A percentile compares a stretch with the other conserved stretches of the same genome.
These are phyloP conservation scores for Eucriotettix oculatus DNA, from an alignment of 2,888 invertebrate species.

Conservation along the genomic window DNA sequence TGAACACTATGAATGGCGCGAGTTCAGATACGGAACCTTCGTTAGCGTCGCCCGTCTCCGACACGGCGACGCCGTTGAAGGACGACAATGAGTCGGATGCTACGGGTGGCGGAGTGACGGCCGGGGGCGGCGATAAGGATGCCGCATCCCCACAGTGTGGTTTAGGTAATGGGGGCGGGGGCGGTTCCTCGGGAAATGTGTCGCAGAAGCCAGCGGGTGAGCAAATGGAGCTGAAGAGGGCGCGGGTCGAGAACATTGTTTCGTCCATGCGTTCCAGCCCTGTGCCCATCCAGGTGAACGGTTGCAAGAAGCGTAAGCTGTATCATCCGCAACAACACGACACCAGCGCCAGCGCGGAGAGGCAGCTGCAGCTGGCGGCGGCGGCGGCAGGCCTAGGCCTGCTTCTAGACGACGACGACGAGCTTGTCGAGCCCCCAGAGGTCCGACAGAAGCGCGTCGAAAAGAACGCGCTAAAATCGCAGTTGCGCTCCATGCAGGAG, in stretches of 20 bases:
- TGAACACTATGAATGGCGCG: slow-evolving; percentile 31
- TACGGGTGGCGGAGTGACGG: slow-evolving; percentile 4
- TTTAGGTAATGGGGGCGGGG: too few species aligned
- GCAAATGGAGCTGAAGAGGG: slow-evolving; percentile 72
- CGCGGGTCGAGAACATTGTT: slow-evolving; percentile 88
- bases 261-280: slow-evolving; percentile 84
- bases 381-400: slow-evolving; percentile 39
- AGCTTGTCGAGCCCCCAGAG: slow-evolving; percentile 57
- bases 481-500: slow-evolving; percentile 73
- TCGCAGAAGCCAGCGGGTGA: slow-evolving; percentile 8
- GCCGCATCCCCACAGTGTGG: not conserved
- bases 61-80: slow-evolving; percentile 9
- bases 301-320: slow-evolving; percentile 88
- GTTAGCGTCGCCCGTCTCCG: slow-evolving; percentile 13
- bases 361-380: slow-evolving; percentile 27
- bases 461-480: slow-evolving; percentile 71
- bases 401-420: slow-evolving; percentile 47
- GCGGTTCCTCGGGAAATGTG: not conserved
- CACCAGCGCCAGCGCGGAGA: slow-evolving; percentile 42
- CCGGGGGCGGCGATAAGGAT: not conserved
- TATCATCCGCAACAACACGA: slow-evolving; percentile 92
- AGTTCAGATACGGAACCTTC: slow-evolving; percentile 14
- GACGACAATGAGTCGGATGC: slow-evolving; percentile 9
- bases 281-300: slow-evolving; percentile 61
- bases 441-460: slow-evolving; percentile 72